phyloP scores from a whole-genome alignment of 2,797 vertebrate species.

The Trachops cirrhosus region DNA sequence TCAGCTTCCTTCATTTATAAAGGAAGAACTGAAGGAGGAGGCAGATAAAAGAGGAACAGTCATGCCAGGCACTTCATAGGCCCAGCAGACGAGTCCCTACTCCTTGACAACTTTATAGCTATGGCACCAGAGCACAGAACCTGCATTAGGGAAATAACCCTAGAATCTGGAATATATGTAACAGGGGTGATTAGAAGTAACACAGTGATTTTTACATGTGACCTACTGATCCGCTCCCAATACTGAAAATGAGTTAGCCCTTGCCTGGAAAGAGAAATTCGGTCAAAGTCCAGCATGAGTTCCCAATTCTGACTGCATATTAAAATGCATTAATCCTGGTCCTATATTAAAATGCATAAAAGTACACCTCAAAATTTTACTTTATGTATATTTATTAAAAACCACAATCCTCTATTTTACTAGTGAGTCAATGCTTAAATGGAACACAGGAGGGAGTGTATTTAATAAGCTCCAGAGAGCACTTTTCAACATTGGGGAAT shows the following conservation, averaged over 20 bases:
- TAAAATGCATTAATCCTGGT: not conserved
- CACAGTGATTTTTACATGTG: not conserved
- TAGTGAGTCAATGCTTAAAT: not conserved
- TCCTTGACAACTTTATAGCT: not conserved
- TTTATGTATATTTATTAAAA: not conserved
- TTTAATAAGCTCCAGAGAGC: constrained; percentile 9
- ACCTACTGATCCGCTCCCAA: not conserved
- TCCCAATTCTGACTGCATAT: not conserved
- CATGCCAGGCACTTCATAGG: too few species aligned
- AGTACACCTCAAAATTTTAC: not conserved
- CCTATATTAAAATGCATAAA: not conserved
- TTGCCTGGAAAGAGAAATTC: not conserved
- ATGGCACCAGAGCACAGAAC: not conserved
- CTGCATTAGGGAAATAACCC: not conserved
- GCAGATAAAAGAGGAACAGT: not conserved
- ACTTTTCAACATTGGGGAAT: not conserved
- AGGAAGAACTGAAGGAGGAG: not conserved
- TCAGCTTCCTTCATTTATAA: not conserved
- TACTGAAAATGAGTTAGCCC: not conserved
- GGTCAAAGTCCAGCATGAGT: not conserved
- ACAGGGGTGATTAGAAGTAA: not conserved
- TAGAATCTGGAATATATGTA: not conserved
- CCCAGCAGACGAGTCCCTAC: not conserved
- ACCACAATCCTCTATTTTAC: not conserved
- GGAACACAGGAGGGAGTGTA: not conserved